These are phyloP conservation scores for Mola mola DNA, from an alignment of 2,113 vertebrate species.

Conservation along the genomic window DNA sequence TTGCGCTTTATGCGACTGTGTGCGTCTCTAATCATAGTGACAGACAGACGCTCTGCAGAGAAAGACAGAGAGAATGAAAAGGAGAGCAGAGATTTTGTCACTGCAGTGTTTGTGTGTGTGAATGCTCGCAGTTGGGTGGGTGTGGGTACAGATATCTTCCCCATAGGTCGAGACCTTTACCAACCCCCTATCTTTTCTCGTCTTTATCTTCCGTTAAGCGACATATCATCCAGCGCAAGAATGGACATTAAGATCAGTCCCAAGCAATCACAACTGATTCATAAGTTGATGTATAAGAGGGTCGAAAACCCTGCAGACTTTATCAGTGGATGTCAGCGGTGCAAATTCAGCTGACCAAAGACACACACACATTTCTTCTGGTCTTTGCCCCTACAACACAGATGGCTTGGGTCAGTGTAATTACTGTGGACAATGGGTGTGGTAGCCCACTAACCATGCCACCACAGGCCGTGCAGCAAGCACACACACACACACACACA, in stretches of 20 bases:
- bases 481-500: conserved; percentile 60
- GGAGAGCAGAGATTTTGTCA: conserved; percentile 67
- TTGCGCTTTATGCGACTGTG: conserved; percentile 61
- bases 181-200: conserved; percentile 26
- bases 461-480: conserved; percentile 63
- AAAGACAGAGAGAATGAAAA: conserved; percentile 74
- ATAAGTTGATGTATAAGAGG: background rate
- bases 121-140: conserved; percentile 53
- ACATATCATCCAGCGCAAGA: conserved; percentile 25
- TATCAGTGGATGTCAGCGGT: conserved; percentile 11
- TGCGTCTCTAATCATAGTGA: conserved; percentile 78
- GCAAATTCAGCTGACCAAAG: conserved; percentile 30
- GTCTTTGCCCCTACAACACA: conserved; percentile 57
- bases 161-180: conserved; percentile 29
- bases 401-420: conserved; percentile 75
- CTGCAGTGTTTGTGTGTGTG: conserved; percentile 57
- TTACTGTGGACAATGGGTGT: conserved; percentile 78
- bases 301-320: conserved; percentile 18
- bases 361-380: conserved; percentile 42
- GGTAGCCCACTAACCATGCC: conserved; percentile 73
- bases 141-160: conserved; percentile 46
- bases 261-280: conserved; percentile 10
- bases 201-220: conserved; percentile 11
- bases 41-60: conserved; percentile 77
- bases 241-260: background rate